Evolutionary conservation across 2,888 invertebrate genomes (phyloP).

Genomic region (Mythimna pallens): DNA sequence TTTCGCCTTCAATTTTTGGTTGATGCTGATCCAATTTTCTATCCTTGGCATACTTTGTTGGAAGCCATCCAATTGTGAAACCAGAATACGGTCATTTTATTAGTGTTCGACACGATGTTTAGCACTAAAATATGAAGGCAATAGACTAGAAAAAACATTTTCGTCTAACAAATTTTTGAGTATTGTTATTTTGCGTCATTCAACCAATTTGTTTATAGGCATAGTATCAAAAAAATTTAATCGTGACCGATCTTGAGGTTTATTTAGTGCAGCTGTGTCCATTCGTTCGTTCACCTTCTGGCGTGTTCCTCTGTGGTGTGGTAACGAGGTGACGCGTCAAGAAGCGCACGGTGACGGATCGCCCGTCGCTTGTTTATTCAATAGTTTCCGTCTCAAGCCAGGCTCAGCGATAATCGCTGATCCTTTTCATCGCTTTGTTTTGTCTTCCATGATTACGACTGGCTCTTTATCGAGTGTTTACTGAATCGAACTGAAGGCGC

Average conservation of each 20-base stretch:
- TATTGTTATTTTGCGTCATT: background rate
- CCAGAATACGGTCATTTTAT: constrained; percentile 26
- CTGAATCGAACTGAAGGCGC: constrained; percentile 23
- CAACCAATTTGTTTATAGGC: background rate
- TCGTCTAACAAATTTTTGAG: background rate
- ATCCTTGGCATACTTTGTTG: constrained; percentile 44
- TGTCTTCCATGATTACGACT: constrained; percentile 61
- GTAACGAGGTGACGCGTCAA: constrained; percentile 49
- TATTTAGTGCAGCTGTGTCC: background rate
- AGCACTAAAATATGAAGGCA: constrained; percentile 23
- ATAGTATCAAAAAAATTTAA: background rate
- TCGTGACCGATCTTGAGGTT: background rate
- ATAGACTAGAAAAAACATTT: background rate
- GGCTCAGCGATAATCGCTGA: constrained; percentile 57
- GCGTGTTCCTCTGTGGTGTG: constrained; percentile 15
- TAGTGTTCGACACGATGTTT: constrained; percentile 28
- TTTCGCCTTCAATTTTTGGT: constrained; percentile 50
- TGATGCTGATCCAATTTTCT: constrained; percentile 42
- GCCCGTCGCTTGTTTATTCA: constrained; percentile 73
- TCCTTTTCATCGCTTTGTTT: constrained; percentile 65
- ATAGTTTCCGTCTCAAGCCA: constrained; percentile 68
- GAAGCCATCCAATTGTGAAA: constrained; percentile 47
- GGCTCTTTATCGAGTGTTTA: constrained; percentile 50
- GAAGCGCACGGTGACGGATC: constrained; percentile 65
- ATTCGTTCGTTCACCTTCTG: constrained; percentile 43